Base-by-base conservation (phyloP, 1,140 invertebrate species). In the Sipha flava region DNA sequence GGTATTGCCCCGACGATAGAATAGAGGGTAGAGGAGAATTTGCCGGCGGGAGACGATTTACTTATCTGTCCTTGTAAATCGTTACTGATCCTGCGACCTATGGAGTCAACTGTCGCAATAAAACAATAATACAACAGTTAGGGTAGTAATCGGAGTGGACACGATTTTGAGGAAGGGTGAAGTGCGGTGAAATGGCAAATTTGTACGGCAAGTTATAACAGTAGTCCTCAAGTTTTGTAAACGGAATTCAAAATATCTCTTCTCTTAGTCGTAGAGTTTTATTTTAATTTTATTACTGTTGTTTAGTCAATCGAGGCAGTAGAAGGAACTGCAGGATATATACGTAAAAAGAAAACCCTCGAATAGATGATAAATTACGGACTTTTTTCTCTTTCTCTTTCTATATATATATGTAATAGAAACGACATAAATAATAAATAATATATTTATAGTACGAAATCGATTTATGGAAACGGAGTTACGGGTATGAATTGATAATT, bases 191-290 rank as follows among this genome's bases (percentile, higher is more conserved):
- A 18, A 23, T 43, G 34, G 37, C 64, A 68, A 68, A 68, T 43
- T 68, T 34, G 43, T 68, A 68, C 31, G 62, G n/a, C 9, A 21
- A 40, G 62, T 64, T 40, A 64, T 37, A 64, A 64, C 34, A 43
- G 26, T 23, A 47, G 34, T 66, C 62, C 18, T 37, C 21, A 40
- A 26, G 64, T 70, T 70, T 29, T 23, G 26, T 43, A 43, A 29
- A 45, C 43, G 23, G 66, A 70, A 70, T 70, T 70, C 66, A 43
- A 37, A 70, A 70, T 70, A 26, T 66, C 21, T 66, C 37, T n/a
- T n/a, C 62, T 29, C 31, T 34, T 16, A 29, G 59, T 34, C 59
- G 31, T 7, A 18, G n/a, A 21, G 26, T 23, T 37, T 23, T 64
- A 23, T 64, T 64, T 64, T 64, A 4, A 21, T 52, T 9, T 52